phyloP scores from a whole-genome alignment of 1,140 invertebrate genomes.

The Eriosoma lanigerum region DNA sequence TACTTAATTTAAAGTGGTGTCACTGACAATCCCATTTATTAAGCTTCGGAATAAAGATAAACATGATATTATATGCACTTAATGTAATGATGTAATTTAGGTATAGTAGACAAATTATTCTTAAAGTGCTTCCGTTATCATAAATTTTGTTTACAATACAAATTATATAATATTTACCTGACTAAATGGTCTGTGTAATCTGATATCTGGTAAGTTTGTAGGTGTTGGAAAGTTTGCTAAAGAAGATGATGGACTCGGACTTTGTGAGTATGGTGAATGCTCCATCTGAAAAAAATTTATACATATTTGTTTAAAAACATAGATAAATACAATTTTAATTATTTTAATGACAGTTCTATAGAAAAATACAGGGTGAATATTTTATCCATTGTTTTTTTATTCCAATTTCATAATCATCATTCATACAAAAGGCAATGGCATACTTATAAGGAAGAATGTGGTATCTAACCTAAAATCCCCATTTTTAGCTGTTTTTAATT shows the following conservation, averaged over 20 bases:
- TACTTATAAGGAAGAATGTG: too few species aligned
- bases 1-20: slow-evolving; percentile 22
- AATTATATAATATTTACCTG: slow-evolving; percentile 35
- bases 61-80: not conserved
- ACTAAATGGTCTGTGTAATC: slow-evolving; percentile 45
- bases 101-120: not conserved
- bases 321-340: too few species aligned
- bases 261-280: slow-evolving; percentile 37
- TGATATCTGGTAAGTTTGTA: slow-evolving; percentile 28
- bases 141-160: not conserved
- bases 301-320: too few species aligned
- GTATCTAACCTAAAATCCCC: too few species aligned
- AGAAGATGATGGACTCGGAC: slow-evolving; percentile 43
- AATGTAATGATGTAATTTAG: slow-evolving; percentile 15
- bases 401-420: too few species aligned
- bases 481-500: too few species aligned
- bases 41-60: slow-evolving; percentile 19
- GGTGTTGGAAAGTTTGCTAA: slow-evolving; percentile 35
- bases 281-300: slow-evolving; percentile 44
- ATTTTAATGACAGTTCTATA: too few species aligned
- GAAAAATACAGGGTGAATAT: too few species aligned
- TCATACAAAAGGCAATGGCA: too few species aligned
- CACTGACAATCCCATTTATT: not conserved
- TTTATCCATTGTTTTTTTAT: too few species aligned
- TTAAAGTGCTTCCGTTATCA: not conserved